These are phyloP conservation scores for Psilopsiagon aurifrons DNA, from an alignment of 2,113 vertebrate species.

Conservation along the genomic window DNA sequence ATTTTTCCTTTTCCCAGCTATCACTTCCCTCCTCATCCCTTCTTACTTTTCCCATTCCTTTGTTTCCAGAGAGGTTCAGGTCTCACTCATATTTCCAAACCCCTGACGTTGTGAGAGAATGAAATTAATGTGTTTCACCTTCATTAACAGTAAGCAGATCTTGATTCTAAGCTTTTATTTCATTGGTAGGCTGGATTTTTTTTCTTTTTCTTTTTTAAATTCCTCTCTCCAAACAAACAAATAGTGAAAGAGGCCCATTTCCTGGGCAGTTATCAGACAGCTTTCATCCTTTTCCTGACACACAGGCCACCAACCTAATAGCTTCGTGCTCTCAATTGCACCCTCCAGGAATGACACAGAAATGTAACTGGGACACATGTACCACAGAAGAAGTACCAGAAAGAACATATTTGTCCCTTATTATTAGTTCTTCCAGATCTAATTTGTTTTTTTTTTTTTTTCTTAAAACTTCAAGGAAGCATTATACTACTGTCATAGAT, in stretches of 20 bases:
- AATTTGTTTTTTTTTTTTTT: neutral
- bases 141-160: neutral
- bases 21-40: neutral
- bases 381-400: neutral
- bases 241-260: neutral
- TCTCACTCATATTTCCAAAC: neutral
- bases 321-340: constrained; percentile 18
- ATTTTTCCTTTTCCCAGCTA: neutral
- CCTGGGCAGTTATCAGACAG: neutral
- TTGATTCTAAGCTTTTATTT: constrained; percentile 5
- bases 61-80: neutral
- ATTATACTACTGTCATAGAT: neutral
- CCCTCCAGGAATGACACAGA: neutral
- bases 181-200: neutral
- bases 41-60: neutral
- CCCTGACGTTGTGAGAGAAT: neutral
- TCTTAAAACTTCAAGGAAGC: neutral
- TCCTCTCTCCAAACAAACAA: neutral
- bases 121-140: neutral
- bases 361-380: neutral
- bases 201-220: neutral
- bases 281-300: neutral
- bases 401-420: neutral
- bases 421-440: neutral
- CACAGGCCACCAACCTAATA: neutral